Conservation (phyloP, 2,113 vertebrate genomes). For the Colistium nudipinnis region DNA sequence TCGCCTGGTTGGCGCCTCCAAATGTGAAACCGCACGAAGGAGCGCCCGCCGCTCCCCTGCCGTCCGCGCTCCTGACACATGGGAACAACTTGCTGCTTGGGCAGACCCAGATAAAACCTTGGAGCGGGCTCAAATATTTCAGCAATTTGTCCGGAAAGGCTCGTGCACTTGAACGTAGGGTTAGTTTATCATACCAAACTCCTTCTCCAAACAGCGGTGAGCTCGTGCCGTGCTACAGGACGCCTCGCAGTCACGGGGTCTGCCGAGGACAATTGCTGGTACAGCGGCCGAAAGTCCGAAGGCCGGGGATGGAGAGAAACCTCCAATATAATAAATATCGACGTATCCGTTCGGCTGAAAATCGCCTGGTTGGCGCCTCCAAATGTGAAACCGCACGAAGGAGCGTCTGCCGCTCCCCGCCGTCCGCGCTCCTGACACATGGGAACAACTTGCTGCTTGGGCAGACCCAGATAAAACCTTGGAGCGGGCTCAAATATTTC, state of each 20-base stretch:
- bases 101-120: constrained; percentile 68
- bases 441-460: constrained; percentile 60
- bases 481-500: constrained; percentile 72
- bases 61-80: constrained; percentile 31
- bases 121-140: constrained; percentile 72
- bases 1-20: not conserved
- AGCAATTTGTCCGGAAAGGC: constrained; percentile 72
- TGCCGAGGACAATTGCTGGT: constrained; percentile 49
- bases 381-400: constrained; percentile 3
- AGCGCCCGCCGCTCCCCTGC: constrained; percentile 23
- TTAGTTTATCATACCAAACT: constrained; percentile 65
- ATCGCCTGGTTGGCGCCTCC: not conserved
- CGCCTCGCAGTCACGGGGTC: constrained; percentile 50
- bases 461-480: constrained; percentile 68
- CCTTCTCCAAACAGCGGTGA: constrained; percentile 59
- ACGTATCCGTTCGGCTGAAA: no score
- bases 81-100: constrained; percentile 60
- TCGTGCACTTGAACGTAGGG: constrained; percentile 63
- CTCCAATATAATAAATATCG: no score
- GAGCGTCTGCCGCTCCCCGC: constrained; percentile 22
- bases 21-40: constrained; percentile 4
- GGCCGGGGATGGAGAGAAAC: no score
- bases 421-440: constrained; percentile 31
- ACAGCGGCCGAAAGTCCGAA: constrained; percentile 44
- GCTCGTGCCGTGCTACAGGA: constrained; percentile 38